Percentiles rank a stretch among this genome's conserved stretches.
Evolutionary conservation across 1,140 invertebrate genomes (phyloP).

Genomic region (Trialeurodes vaporariorum): DNA sequence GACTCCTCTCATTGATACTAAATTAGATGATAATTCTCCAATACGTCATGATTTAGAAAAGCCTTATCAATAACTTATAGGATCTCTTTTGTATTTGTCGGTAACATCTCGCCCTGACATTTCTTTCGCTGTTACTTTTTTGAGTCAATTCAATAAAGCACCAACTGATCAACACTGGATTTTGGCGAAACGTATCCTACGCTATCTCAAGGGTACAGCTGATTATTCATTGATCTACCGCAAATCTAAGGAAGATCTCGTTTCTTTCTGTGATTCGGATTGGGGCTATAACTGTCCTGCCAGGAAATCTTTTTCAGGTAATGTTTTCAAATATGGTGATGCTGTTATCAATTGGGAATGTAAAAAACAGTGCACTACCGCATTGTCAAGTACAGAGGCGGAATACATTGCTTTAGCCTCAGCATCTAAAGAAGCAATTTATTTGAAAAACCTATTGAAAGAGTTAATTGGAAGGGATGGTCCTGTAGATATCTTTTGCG

Average conservation of each 20-base stretch:
- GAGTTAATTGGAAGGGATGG: too few relatives aligned
- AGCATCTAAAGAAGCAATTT: too few relatives aligned
- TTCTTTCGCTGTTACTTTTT: constrained; percentile 26
- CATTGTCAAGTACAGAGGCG: too few relatives aligned
- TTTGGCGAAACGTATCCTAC: constrained; percentile 25
- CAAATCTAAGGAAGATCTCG: too few relatives aligned
- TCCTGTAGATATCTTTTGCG: background rate
- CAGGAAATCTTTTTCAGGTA: too few relatives aligned
- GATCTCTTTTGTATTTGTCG: constrained; percentile 6
- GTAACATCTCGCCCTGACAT: constrained; percentile 30
- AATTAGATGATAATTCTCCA: constrained; percentile 6
- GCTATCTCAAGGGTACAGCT: constrained; percentile 31
- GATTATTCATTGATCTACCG: constrained; percentile 17
- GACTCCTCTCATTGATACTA: constrained; percentile 22
- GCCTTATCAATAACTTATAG: constrained; percentile 5
- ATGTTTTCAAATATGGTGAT: too few relatives aligned
- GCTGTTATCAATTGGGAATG: too few relatives aligned
- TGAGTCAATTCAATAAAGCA: constrained; percentile 18
- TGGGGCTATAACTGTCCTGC: too few relatives aligned
- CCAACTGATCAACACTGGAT: constrained; percentile 5
- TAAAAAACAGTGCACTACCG: too few relatives aligned
- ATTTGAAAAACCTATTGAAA: too few relatives aligned
- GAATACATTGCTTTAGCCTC: too few relatives aligned
- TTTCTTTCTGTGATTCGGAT: too few relatives aligned
- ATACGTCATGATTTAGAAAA: constrained; percentile 12